These are phyloP conservation scores for Belgica antarctica DNA, from an alignment of 2,888 invertebrate species.

Conservation along the genomic window DNA sequence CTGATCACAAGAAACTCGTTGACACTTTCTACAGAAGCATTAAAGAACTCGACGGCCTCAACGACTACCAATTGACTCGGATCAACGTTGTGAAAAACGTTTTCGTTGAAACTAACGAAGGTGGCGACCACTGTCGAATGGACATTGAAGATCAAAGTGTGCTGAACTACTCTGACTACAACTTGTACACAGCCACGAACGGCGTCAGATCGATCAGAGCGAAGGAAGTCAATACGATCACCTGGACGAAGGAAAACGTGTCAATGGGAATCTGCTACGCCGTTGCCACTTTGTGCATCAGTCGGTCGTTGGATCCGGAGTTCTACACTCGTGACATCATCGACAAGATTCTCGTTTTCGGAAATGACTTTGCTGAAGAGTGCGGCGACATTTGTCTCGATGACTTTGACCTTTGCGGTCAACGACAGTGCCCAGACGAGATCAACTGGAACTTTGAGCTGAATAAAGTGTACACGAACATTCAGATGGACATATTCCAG, in stretches of 20 bases:
- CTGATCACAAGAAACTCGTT: conserved; percentile 48
- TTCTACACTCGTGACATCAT: conserved; percentile 34
- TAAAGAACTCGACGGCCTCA: conserved; percentile 44
- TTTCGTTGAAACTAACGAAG: conserved; percentile 6
- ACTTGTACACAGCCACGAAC: not conserved
- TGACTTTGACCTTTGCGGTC: conserved; percentile 18
- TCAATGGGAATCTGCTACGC: conserved; percentile 28
- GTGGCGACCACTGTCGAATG: not conserved
- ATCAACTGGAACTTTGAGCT: conserved; percentile 40
- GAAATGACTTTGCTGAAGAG: conserved; percentile 5
- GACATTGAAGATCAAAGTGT: not conserved
- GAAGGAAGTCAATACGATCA: not conserved
- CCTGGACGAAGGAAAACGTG: not conserved
- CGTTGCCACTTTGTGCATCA: conserved; percentile 11
- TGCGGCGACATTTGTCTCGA: conserved; percentile 18
- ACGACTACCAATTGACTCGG: conserved; percentile 42
- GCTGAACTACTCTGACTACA: not conserved
- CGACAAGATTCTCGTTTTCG: conserved; percentile 23
- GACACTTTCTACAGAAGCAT: conserved; percentile 51
- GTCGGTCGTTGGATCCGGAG: conserved; percentile 16
- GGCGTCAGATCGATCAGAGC: conserved; percentile 14
- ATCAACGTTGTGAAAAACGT: not conserved
- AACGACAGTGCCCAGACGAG: conserved; percentile 5
- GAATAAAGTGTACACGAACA: not conserved
- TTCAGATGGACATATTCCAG: conserved; percentile 39